Percentiles rank a stretch among this genome's conserved stretches.
Conservation (phyloP, 2,888 invertebrate genomes). For the Cremastinae sp. region DNA sequence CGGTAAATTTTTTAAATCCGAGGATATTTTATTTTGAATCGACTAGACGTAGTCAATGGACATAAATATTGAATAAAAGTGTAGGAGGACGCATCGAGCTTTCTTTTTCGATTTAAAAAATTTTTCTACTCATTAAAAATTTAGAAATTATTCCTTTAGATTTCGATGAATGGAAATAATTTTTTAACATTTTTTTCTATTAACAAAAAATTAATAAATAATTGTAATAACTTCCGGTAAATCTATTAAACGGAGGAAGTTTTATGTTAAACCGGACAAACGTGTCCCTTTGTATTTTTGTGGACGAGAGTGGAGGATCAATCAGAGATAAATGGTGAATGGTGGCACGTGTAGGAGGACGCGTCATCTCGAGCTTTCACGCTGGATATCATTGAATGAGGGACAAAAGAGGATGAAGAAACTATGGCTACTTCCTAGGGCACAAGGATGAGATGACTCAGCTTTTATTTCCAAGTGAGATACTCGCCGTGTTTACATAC, state of each 20-base stretch:
- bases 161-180: too few relatives aligned
- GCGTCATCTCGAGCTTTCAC: slow-evolving; percentile 47
- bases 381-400: slow-evolving; percentile 47
- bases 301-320: slow-evolving; percentile 43
- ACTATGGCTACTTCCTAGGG: slow-evolving; percentile 26
- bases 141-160: too few relatives aligned
- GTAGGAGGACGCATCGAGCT: too few relatives aligned
- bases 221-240: too few relatives aligned
- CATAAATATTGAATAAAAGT: too few relatives aligned
- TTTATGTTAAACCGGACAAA: not conserved
- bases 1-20: too few relatives aligned
- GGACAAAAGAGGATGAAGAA: slow-evolving; percentile 15
- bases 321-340: slow-evolving; percentile 46
- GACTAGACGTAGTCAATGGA: too few relatives aligned
- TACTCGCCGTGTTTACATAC: slow-evolving; percentile 1
- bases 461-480: slow-evolving; percentile 34
- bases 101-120: too few relatives aligned
- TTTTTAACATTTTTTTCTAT: too few relatives aligned
- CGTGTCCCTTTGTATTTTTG: slow-evolving; percentile 19
- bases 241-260: not conserved
- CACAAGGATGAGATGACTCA: slow-evolving; percentile 15
- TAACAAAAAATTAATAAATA: too few relatives aligned
- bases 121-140: too few relatives aligned
- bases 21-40: too few relatives aligned
- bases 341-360: slow-evolving; percentile 50